Percentiles rank a stretch among this genome's conserved stretches.
Conservation (phyloP, 1,140 invertebrate genomes). For the Drosophila kanapiae region DNA sequence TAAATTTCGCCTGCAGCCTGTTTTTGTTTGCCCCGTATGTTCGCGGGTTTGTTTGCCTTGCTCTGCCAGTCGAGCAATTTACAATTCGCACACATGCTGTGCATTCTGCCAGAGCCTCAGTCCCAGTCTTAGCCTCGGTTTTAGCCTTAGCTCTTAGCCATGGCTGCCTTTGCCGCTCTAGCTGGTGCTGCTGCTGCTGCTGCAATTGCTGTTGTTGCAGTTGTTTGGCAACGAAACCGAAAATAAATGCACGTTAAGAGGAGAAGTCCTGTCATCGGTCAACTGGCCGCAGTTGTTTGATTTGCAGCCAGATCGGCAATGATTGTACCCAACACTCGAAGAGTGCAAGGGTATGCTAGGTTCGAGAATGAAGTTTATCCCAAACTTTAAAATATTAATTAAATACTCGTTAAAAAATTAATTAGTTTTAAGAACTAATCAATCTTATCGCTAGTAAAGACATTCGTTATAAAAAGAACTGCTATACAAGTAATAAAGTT, state of each 20-base stretch:
- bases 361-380: neutral
- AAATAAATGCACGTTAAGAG: conserved; percentile 78
- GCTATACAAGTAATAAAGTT: neutral
- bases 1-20: conserved; percentile 65
- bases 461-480: neutral
- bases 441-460: neutral
- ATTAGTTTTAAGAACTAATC: neutral
- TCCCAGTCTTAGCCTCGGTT: neutral
- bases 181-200: conserved; percentile 13
- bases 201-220: conserved; percentile 39
- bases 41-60: conserved; percentile 46
- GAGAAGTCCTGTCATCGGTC: conserved; percentile 74
- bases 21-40: conserved; percentile 62
- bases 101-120: conserved; percentile 17
- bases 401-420: neutral
- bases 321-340: neutral
- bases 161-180: conserved; percentile 27
- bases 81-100: conserved; percentile 81
- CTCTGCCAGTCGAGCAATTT: conserved; percentile 73
- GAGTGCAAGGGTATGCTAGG: neutral
- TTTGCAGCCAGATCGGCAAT: conserved; percentile 40
- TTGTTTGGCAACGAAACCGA: conserved; percentile 72
- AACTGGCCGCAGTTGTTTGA: conserved; percentile 76
- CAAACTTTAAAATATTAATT: neutral
- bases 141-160: neutral